Conservation (phyloP, 2,888 invertebrate genomes). For the Leptopilina myrica region DNA sequence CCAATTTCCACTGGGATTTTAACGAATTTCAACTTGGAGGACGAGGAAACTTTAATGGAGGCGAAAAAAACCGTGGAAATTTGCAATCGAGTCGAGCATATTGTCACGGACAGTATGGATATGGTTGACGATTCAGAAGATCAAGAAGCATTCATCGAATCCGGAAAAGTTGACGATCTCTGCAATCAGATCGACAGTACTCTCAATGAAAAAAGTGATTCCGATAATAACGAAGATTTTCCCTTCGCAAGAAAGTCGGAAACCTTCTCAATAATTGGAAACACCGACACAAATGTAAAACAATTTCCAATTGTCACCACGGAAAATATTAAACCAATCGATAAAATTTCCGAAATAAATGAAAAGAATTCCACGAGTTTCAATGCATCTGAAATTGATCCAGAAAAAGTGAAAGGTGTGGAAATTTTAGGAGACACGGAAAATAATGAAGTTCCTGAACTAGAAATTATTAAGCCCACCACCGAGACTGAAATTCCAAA, state of each 20-base stretch:
- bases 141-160: conserved; percentile 26
- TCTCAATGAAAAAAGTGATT: background rate
- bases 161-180: conserved; percentile 24
- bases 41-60: conserved; percentile 1
- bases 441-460: conserved; percentile 45
- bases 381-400: background rate
- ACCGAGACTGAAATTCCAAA: background rate
- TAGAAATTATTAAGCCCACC: background rate
- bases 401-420: conserved; percentile 1
- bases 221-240: conserved; percentile 25
- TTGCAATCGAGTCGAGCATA: background rate
- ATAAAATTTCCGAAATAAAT: no score
- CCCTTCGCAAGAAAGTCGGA: no score
- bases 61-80: background rate
- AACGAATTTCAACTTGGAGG: background rate
- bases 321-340: no score
- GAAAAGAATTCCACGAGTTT: no score
- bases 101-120: background rate
- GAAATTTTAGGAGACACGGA: conserved; percentile 21
- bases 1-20: background rate
- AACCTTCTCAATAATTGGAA: no score
- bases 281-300: no score
- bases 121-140: conserved; percentile 26
- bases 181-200: conserved; percentile 26
- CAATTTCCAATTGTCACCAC: no score